phyloP scores from a whole-genome alignment of 2,797 vertebrate genomes.

The Nannoperca australis region DNA sequence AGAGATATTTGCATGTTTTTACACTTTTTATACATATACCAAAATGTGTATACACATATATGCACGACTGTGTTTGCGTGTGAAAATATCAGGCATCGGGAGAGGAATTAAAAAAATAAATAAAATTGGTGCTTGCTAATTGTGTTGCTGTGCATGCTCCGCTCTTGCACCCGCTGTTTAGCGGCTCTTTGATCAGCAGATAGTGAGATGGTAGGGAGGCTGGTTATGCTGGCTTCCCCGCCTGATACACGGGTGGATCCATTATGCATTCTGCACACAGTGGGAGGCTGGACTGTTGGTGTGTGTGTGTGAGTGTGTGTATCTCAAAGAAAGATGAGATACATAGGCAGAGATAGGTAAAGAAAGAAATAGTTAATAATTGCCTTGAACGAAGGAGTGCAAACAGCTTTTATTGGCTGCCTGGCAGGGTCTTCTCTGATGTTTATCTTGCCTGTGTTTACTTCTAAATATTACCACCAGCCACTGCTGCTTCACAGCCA shows the following conservation, averaged over 20 bases:
- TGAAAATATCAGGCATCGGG: slow-evolving; percentile 35
- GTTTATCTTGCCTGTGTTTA: slow-evolving; percentile 66
- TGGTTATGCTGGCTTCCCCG: slow-evolving; percentile 53
- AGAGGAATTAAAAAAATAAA: slow-evolving; percentile 42
- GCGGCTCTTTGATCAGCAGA: slow-evolving; percentile 82
- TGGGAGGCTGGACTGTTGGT: slow-evolving; percentile 40
- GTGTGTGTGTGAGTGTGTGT: background rate
- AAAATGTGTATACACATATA: slow-evolving; percentile 36
- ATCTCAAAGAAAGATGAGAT: background rate
- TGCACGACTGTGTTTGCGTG: slow-evolving; percentile 17
- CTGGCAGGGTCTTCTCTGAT: slow-evolving; percentile 68
- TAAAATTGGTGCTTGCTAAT: slow-evolving; percentile 64
- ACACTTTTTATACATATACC: background rate
- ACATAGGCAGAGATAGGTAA: background rate
- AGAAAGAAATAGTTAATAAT: slow-evolving; percentile 1
- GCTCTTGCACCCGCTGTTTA: slow-evolving; percentile 70
- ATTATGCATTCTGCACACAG: slow-evolving; percentile 58
- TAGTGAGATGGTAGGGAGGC: slow-evolving; percentile 65
- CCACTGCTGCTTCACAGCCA: slow-evolving; percentile 62
- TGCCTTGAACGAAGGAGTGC: slow-evolving; percentile 47
- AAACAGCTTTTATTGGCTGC: slow-evolving; percentile 62
- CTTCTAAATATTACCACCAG: slow-evolving; percentile 70
- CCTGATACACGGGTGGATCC: slow-evolving; percentile 61
- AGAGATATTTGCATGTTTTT: slow-evolving; percentile 32
- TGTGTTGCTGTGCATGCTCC: slow-evolving; percentile 64